Percentiles rank a stretch among this genome's conserved stretches.
Evolutionary conservation across 2,888 invertebrate species (phyloP).

Genomic region (Aricia artaxerxes): DNA sequence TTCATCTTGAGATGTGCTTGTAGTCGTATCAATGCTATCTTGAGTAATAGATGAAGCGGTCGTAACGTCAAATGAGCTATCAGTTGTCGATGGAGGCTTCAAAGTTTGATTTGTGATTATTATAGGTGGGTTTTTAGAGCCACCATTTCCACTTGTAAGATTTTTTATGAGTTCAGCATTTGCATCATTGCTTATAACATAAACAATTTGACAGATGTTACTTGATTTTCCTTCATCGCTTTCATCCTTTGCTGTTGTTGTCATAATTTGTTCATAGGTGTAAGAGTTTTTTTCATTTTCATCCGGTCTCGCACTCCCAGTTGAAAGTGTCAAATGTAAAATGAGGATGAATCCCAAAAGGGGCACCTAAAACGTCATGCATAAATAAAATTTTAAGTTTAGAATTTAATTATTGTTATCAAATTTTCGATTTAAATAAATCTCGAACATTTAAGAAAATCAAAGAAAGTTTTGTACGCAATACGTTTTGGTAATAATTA

Average conservation of each 20-base stretch:
- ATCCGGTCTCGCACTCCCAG: not conserved
- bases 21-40: not conserved
- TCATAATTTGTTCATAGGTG: constrained; percentile 3
- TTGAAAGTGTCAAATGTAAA: not conserved
- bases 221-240: not conserved
- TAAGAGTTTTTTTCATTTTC: not conserved
- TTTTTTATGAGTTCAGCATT: constrained; percentile 17
- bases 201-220: constrained; percentile 19
- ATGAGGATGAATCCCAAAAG: constrained; percentile 7
- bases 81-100: not conserved
- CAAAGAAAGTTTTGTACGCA: too few species aligned
- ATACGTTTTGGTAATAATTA: too few species aligned
- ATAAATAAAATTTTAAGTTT: not conserved
- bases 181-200: constrained; percentile 19
- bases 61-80: not conserved
- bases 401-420: too few species aligned
- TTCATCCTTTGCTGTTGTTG: not conserved
- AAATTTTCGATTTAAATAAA: too few species aligned
- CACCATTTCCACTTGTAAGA: constrained; percentile 19
- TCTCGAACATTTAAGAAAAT: too few species aligned
- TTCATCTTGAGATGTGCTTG: not conserved
- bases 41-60: not conserved
- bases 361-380: not conserved
- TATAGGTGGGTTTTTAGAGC: constrained; percentile 2
- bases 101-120: constrained; percentile 8